Evolutionary conservation across 2,797 vertebrate genomes (phyloP).

Genomic region (Pangasius macronema): DNA sequence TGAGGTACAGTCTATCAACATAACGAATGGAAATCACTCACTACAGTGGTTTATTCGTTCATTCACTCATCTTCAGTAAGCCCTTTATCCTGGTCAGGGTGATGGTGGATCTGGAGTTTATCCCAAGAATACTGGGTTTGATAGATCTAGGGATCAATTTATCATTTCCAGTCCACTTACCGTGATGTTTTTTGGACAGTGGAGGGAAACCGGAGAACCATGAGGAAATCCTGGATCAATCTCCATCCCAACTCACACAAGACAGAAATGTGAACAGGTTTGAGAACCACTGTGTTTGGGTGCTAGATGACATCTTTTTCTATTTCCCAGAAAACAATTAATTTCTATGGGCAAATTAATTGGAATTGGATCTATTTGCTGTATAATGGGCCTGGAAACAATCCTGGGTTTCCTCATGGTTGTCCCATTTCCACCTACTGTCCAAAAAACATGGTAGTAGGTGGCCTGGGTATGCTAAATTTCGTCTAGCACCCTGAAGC

Average conservation of each 20-base stretch:
- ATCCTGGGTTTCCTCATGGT: not conserved
- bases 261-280: not conserved
- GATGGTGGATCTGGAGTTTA: not conserved
- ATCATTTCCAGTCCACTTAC: not conserved
- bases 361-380: not conserved
- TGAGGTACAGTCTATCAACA: not conserved
- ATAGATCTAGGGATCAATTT: not conserved
- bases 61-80: not conserved
- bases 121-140: not conserved
- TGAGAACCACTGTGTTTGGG: not conserved
- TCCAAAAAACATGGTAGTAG: not conserved
- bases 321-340: not conserved
- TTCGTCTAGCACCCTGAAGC: not conserved
- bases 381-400: not conserved
- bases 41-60: not conserved
- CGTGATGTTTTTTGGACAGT: not conserved
- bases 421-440: not conserved
- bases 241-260: not conserved
- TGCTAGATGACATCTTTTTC: not conserved
- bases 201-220: not conserved
- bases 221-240: not conserved
- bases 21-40: not conserved
- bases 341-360: not conserved
- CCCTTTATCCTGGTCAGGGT: not conserved
- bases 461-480: not conserved